Evolutionary conservation across 2,888 invertebrate genomes (phyloP).

Genomic region (Orchestes rusci): DNA sequence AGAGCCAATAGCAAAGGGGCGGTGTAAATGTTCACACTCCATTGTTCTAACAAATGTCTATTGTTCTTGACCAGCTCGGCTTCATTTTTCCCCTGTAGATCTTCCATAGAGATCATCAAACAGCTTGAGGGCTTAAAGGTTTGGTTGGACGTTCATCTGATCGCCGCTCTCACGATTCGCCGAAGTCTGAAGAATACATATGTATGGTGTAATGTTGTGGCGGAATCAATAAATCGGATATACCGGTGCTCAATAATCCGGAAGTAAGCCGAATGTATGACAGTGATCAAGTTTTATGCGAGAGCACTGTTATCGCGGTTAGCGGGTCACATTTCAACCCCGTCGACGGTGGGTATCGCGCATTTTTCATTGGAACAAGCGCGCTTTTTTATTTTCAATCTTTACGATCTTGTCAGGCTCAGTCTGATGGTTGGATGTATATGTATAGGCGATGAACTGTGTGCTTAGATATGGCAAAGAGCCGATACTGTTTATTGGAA

Average conservation of each 20-base stretch:
- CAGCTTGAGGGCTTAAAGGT: conserved; percentile 11
- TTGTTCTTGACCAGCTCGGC: conserved; percentile 20
- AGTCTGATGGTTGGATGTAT: no score
- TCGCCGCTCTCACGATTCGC: no score
- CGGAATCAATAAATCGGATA: no score
- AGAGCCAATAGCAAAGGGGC: conserved; percentile 12
- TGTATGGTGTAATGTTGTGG: no score
- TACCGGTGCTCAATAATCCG: conserved; percentile 32
- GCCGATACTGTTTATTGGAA: no score
- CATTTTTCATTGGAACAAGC: conserved; percentile 26
- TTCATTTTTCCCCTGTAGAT: conserved; percentile 11
- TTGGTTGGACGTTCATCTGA: conserved; percentile 8
- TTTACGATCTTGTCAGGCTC: not conserved
- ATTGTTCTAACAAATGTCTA: conserved; percentile 24
- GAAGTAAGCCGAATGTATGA: conserved; percentile 37
- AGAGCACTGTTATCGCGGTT: conserved; percentile 31
- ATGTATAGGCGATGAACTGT: no score
- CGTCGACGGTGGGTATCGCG: conserved; percentile 15
- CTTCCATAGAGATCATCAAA: conserved; percentile 20
- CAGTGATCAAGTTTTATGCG: conserved; percentile 37
- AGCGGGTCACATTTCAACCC: conserved; percentile 31
- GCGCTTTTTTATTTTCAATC: not conserved
- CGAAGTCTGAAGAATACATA: no score
- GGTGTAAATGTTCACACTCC: conserved; percentile 19
- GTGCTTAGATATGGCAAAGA: no score